A percentile compares a stretch with the other conserved stretches of the same genome.
phyloP scores from a whole-genome alignment of 2,797 vertebrate species.

The Chelon labrosus region DNA sequence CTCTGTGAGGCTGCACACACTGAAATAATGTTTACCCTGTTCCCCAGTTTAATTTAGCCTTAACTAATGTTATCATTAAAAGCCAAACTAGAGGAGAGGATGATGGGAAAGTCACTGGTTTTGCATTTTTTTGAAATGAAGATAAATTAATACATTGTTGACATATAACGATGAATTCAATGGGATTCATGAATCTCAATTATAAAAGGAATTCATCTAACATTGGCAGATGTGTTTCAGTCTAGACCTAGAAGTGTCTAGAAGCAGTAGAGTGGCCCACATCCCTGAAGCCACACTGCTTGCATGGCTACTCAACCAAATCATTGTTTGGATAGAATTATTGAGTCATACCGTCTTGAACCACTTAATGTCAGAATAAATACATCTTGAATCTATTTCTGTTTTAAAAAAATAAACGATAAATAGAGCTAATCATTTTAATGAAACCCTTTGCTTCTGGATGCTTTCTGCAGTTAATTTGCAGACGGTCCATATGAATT shows the following conservation, averaged over 20 bases:
- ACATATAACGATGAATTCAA: background rate
- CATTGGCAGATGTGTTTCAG: background rate
- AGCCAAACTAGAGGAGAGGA: background rate
- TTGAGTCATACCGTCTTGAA: conserved; percentile 21
- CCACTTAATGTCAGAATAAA: conserved; percentile 16
- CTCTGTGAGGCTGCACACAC: background rate
- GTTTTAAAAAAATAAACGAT: conserved; percentile 7
- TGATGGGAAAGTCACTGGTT: background rate
- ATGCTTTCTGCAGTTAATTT: conserved; percentile 1
- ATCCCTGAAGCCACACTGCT: background rate
- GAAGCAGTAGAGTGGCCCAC: background rate
- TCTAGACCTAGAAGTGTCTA: background rate
- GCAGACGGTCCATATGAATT: conserved; percentile 7
- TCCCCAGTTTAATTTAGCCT: no score
- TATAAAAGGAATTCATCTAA: background rate
- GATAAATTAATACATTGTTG: background rate
- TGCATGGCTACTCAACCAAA: conserved; percentile 19
- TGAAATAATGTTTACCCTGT: background rate
- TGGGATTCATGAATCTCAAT: background rate
- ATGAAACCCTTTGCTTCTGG: conserved; percentile 28
- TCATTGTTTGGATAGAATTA: conserved; percentile 10
- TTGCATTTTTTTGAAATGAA: background rate
- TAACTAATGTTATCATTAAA: no score
- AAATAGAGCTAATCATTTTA: background rate
- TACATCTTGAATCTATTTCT: conserved; percentile 23